Conservation (phyloP, 37 sponge, comb jelly and placozoan species). For the Hormiphora californensis region DNA sequence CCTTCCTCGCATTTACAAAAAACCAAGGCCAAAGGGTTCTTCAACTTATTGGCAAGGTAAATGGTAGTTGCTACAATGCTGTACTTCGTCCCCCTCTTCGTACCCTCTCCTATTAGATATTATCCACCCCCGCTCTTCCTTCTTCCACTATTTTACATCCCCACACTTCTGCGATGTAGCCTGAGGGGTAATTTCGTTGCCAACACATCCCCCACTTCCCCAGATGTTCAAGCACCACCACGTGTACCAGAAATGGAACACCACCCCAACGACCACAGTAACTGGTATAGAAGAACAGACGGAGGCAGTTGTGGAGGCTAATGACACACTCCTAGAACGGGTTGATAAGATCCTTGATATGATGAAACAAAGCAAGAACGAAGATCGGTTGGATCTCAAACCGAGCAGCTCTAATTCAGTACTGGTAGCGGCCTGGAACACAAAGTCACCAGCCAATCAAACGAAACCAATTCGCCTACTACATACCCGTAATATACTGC, state of each 20-base stretch:
- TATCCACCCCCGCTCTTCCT: neutral
- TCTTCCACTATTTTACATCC: neutral
- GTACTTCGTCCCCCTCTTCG: neutral
- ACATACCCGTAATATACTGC: constrained; percentile 66
- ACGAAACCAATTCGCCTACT: constrained; percentile 55
- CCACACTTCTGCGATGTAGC: no score
- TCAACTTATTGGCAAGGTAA: constrained; percentile 51
- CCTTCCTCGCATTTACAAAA: constrained; percentile 47
- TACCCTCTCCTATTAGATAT: neutral
- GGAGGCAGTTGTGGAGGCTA: constrained; percentile 78
- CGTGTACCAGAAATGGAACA: constrained; percentile 49
- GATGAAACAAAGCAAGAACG: constrained; percentile 45
- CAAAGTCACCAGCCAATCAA: constrained; percentile 22
- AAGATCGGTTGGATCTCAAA: constrained; percentile 5
- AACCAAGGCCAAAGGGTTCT: constrained; percentile 40
- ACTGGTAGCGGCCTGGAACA: constrained; percentile 75
- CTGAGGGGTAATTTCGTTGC: neutral
- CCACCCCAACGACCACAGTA: constrained; percentile 20
- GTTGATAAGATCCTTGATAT: constrained; percentile 64
- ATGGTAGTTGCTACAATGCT: neutral
- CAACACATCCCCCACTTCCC: neutral
- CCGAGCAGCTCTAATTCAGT: neutral
- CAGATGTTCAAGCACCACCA: constrained; percentile 56
- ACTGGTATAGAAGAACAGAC: constrained; percentile 71
- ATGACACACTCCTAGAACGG: constrained; percentile 78